phyloP scores from a whole-genome alignment of 2,113 vertebrate genomes.

The Tragulus kanchil region DNA sequence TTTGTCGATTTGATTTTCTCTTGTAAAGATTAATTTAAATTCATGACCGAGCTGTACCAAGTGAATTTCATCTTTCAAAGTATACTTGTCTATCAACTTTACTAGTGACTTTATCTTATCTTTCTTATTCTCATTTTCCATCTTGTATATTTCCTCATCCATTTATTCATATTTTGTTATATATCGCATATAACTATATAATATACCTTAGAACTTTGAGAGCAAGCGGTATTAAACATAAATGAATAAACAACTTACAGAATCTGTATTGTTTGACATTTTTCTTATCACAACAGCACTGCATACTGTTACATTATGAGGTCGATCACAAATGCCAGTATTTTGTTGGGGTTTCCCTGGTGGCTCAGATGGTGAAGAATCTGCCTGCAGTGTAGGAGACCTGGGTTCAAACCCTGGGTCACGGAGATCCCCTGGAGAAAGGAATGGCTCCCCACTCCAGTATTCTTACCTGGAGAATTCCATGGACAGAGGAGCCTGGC shows the following conservation, averaged over 20 bases:
- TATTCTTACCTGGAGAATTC: neutral
- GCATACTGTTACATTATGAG: neutral
- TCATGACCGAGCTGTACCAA: neutral
- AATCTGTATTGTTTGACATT: neutral
- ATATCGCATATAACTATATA: neutral
- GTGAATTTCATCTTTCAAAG: neutral
- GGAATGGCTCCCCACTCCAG: neutral
- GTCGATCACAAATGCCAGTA: neutral
- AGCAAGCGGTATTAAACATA: neutral
- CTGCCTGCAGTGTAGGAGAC: neutral
- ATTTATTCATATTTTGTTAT: neutral
- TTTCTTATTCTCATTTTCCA: constrained; percentile 2
- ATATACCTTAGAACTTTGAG: neutral
- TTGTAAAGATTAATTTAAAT: constrained; percentile 24
- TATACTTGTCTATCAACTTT: neutral
- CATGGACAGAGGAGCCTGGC: neutral
- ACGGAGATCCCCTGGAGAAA: neutral
- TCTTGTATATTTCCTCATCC: neutral
- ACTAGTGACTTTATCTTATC: neutral
- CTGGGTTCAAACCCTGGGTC: neutral
- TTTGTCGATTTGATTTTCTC: neutral
- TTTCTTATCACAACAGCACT: neutral
- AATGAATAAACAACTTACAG: neutral
- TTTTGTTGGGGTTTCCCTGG: neutral
- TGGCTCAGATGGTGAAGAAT: neutral